These are phyloP conservation scores for Calypte anna DNA, from an alignment of 2,113 vertebrate species.

Conservation along the genomic window DNA sequence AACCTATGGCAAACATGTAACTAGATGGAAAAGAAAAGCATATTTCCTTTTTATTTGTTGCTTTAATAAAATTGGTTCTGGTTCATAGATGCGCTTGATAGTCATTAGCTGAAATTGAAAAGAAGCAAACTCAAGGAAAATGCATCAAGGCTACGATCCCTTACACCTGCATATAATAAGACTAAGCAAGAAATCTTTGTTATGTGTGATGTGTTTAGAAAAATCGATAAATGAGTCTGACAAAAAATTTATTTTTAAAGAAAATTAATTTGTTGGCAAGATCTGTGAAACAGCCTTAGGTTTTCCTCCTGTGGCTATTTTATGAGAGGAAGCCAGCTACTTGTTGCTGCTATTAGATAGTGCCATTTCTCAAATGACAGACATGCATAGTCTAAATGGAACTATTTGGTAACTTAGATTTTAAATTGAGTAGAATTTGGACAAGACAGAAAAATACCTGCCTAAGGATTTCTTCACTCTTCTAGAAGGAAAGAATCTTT, in stretches of 20 bases:
- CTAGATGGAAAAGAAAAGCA: background rate
- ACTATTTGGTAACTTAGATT: background rate
- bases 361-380: background rate
- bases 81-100: background rate
- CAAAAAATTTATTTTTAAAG: background rate
- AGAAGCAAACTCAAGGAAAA: background rate
- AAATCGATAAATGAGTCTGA: background rate
- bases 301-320: background rate
- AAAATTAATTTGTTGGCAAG: background rate
- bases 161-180: background rate
- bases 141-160: background rate
- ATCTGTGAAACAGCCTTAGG: background rate
- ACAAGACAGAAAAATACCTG: background rate
- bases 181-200: background rate
- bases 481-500: background rate
- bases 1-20: background rate
- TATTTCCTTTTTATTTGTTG: fast-evolving
- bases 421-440: background rate
- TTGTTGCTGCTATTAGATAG: background rate
- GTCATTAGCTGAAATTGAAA: background rate
- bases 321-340: background rate
- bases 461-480: background rate
- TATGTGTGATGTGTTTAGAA: background rate
- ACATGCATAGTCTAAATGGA: background rate
- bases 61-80: background rate